These are phyloP conservation scores for Chironomus riparius DNA, from an alignment of 2,888 invertebrate genomes.

Conservation along the genomic window DNA sequence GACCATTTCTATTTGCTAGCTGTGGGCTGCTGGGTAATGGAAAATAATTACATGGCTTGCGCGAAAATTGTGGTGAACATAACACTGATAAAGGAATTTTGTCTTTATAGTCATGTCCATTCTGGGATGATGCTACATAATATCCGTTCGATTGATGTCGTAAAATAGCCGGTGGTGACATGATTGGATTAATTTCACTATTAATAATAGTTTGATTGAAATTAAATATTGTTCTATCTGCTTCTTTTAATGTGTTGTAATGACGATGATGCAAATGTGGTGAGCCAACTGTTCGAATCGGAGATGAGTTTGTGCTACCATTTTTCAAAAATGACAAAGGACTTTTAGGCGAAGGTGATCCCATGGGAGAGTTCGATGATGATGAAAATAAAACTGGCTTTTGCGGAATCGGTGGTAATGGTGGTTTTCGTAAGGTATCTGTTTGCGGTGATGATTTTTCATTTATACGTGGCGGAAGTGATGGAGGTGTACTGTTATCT, in stretches of 20 bases:
- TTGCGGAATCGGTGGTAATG: conserved; percentile 57
- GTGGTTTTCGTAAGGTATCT: conserved; percentile 56
- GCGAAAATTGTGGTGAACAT: conserved; percentile 50
- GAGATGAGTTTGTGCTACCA: conserved; percentile 36
- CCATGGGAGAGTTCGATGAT: neutral
- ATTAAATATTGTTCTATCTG: conserved; percentile 16
- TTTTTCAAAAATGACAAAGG: conserved; percentile 47
- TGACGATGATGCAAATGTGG: conserved; percentile 47
- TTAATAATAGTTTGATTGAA: conserved; percentile 30
- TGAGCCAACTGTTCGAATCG: conserved; percentile 50
- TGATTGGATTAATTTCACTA: conserved; percentile 31
- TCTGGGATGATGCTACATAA: conserved; percentile 32
- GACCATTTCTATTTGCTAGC: conserved; percentile 47
- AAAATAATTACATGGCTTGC: conserved; percentile 42
- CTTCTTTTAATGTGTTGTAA: conserved; percentile 1
- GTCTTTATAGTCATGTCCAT: conserved; percentile 27
- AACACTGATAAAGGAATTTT: conserved; percentile 39
- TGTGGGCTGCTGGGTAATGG: conserved; percentile 32
- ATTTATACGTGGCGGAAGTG: conserved; percentile 31
- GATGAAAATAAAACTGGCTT: conserved; percentile 33
- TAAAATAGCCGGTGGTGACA: conserved; percentile 28
- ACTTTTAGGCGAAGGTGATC: conserved; percentile 36
- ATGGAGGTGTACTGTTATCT: conserved; percentile 37
- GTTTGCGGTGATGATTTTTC: conserved; percentile 42
- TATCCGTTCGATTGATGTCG: conserved; percentile 36